Evolutionary conservation across 1,140 invertebrate genomes (phyloP).

Genomic region (Arion vulgaris): DNA sequence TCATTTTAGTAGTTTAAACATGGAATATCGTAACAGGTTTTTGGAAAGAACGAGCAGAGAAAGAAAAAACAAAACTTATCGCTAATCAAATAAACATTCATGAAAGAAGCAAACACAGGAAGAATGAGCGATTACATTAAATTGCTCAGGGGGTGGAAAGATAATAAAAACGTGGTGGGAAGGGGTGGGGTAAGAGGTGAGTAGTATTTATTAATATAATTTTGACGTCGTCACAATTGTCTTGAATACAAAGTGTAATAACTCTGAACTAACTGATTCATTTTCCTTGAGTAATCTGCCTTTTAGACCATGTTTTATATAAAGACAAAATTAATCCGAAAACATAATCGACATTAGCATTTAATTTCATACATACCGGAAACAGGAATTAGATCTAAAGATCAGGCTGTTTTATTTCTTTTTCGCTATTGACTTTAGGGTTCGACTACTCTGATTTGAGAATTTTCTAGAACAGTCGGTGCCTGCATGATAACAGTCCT

Average conservation of each 20-base stretch:
- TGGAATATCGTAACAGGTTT: not conserved
- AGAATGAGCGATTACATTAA: not conserved
- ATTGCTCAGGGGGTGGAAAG: not conserved
- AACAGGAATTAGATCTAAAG: not conserved
- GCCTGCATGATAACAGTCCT: conserved; percentile 1
- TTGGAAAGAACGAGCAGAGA: not conserved
- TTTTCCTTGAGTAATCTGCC: not conserved
- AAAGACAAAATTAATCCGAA: not conserved
- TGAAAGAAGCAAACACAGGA: not conserved
- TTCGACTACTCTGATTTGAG: not conserved
- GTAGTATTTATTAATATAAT: not conserved
- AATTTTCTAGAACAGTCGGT: not conserved
- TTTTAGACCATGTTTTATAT: not conserved
- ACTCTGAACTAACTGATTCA: not conserved
- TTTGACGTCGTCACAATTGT: not conserved
- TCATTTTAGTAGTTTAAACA: no score
- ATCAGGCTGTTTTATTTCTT: not conserved
- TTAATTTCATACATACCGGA: not conserved
- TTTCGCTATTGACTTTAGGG: not conserved
- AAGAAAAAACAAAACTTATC: not conserved
- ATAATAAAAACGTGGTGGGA: no score
- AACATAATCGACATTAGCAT: conserved; percentile 2
- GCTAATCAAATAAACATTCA: not conserved
- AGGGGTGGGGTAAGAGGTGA: no score
- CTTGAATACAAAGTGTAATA: not conserved